These are phyloP conservation scores for Formica selysi DNA, from an alignment of 1,140 invertebrate species.

Conservation along the genomic window DNA sequence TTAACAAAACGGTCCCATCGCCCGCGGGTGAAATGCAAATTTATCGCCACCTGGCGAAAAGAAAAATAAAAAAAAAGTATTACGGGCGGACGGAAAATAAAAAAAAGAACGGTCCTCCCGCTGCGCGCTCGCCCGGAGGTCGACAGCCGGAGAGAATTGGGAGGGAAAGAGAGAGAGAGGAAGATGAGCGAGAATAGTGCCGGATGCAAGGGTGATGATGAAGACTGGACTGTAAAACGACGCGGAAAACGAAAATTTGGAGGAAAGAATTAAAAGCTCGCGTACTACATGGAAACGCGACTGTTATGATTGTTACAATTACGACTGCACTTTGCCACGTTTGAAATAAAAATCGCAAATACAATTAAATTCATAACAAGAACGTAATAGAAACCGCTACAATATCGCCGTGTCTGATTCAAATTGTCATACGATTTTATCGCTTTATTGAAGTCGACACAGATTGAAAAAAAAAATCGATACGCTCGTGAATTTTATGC, in stretches of 20 bases:
- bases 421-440: background rate
- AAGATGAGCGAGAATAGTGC: conserved; percentile 23
- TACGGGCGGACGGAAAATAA: conserved; percentile 43
- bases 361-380: conserved; percentile 1
- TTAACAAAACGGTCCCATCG: conserved; percentile 77
- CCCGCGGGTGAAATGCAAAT: conserved; percentile 78
- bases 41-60: conserved; percentile 72
- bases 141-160: conserved; percentile 42
- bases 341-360: background rate
- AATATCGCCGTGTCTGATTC: background rate
- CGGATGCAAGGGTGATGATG: conserved; percentile 30
- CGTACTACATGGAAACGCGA: background rate
- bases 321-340: background rate
- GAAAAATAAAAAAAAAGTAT: conserved; percentile 52
- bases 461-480: conserved; percentile 23
- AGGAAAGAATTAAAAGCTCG: background rate
- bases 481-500: conserved; percentile 18
- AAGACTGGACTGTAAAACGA: conserved; percentile 38
- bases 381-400: background rate
- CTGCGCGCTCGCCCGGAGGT: conserved; percentile 47
- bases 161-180: conserved; percentile 12
- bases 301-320: background rate
- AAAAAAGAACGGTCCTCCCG: conserved; percentile 30
- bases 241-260: conserved; percentile 24
- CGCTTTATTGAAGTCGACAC: background rate